phyloP scores from a whole-genome alignment of 2,797 vertebrate genomes.

The Tadarida brasiliensis region DNA sequence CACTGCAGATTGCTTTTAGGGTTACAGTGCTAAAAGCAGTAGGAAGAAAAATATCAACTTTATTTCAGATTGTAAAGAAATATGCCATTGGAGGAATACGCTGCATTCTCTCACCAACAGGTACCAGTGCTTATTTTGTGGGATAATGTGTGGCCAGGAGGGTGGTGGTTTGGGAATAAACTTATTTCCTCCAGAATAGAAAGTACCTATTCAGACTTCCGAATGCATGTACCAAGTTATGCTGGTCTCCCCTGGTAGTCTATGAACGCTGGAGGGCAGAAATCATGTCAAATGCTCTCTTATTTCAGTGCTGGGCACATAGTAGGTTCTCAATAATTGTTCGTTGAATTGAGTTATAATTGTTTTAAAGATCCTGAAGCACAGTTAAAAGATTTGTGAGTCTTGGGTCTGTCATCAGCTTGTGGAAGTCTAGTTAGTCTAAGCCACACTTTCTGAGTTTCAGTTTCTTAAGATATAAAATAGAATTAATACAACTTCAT shows the following conservation, averaged over 20 bases:
- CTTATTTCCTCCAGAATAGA: constrained; percentile 28
- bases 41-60: background rate
- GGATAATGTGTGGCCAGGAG: background rate
- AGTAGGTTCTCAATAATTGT: constrained; percentile 29
- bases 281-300: constrained; percentile 10
- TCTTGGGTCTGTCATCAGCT: constrained; percentile 24
- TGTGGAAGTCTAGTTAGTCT: background rate
- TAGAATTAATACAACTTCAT: constrained; percentile 35
- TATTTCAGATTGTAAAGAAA: constrained; percentile 50
- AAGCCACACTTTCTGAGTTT: constrained; percentile 49
- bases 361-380: constrained; percentile 41
- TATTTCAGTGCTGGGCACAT: constrained; percentile 19
- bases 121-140: constrained; percentile 32
- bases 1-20: background rate
- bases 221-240: background rate
- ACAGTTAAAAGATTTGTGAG: constrained; percentile 20
- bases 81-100: background rate
- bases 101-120: constrained; percentile 37
- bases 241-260: background rate
- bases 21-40: constrained; percentile 14
- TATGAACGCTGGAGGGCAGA: background rate
- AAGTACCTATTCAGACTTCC: background rate
- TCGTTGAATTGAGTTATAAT: constrained; percentile 34
- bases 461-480: constrained; percentile 42
- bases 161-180: background rate